Percentiles rank a stretch among this genome's conserved stretches.
phyloP scores from a whole-genome alignment of 92 coral and sea anemone genomes.

The Isaurus tuberculatus region DNA sequence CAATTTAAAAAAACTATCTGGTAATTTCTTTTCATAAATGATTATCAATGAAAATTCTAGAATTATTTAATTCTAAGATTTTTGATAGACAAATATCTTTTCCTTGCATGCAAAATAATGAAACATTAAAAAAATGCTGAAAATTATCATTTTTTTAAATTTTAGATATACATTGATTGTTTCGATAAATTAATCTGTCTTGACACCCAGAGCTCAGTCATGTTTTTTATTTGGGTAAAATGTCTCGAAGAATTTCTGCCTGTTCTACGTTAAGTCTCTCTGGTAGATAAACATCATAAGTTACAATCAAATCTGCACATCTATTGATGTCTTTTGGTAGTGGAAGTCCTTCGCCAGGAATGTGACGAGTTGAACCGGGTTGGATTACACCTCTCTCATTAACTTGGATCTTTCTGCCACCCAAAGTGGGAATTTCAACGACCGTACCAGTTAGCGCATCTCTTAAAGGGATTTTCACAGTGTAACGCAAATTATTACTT shows the following conservation, averaged over 20 bases:
- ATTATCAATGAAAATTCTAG: too few species aligned
- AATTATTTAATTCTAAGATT: too few species aligned
- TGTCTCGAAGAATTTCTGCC: slow-evolving; percentile 71
- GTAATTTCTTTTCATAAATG: too few species aligned
- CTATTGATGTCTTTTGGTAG: slow-evolving; percentile 77
- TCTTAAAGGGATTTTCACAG: slow-evolving; percentile 81
- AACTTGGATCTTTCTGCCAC: slow-evolving; percentile 67
- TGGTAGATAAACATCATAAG: slow-evolving; percentile 82
- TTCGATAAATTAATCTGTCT: too few species aligned
- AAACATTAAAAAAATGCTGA: too few species aligned
- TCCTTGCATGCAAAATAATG: too few species aligned
- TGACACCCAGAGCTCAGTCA: too few species aligned
- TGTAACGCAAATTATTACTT: slow-evolving; percentile 79
- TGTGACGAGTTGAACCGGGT: slow-evolving; percentile 72
- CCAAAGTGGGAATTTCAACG: slow-evolving; percentile 71
- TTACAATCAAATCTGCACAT: slow-evolving; percentile 85
- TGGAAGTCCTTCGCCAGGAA: slow-evolving; percentile 89
- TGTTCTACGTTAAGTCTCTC: slow-evolving; percentile 61
- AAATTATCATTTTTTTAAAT: too few species aligned
- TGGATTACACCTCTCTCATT: slow-evolving; percentile 70
- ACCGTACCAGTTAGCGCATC: slow-evolving; percentile 84
- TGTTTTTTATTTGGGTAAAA: slow-evolving; percentile 49
- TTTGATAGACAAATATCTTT: too few species aligned
- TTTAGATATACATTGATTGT: too few species aligned
- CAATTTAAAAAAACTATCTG: too few species aligned